These are phyloP conservation scores for Poliocrania exsul DNA, from an alignment of 2,797 vertebrate species.

Conservation along the genomic window DNA sequence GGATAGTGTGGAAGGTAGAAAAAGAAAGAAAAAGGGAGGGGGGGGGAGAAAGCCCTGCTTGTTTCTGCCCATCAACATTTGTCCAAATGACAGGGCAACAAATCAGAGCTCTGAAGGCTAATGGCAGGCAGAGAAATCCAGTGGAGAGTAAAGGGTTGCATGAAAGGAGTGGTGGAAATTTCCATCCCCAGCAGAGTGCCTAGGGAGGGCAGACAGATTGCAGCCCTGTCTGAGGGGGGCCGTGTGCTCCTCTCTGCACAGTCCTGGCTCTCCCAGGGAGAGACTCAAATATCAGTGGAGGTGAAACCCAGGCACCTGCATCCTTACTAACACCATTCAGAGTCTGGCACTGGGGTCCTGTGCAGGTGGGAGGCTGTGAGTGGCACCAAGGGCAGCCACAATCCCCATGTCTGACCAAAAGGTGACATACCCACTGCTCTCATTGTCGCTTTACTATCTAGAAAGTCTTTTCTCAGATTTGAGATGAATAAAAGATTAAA, in stretches of 20 bases:
- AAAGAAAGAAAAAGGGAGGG: background rate
- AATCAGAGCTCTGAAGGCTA: constrained; percentile 66
- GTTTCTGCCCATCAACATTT: constrained; percentile 70
- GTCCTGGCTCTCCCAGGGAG: background rate
- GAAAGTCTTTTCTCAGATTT: background rate
- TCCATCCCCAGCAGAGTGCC: background rate
- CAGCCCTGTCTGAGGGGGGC: background rate
- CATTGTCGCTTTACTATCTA: rapidly evolving
- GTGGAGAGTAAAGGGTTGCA: constrained; percentile 14
- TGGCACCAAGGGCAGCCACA: background rate
- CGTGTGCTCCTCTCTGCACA: background rate
- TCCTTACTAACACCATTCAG: rapidly evolving
- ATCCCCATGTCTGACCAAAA: rapidly evolving
- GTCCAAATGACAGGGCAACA: constrained; percentile 74
- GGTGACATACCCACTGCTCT: background rate
- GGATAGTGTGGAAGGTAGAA: background rate
- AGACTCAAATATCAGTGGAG: rapidly evolving
- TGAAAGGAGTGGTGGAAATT: constrained; percentile 1
- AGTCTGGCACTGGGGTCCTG: rapidly evolving
- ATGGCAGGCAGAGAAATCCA: constrained; percentile 64
- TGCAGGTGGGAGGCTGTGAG: rapidly evolving
- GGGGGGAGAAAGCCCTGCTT: background rate
- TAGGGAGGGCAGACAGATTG: background rate
- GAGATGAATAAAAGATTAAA: constrained; percentile 13
- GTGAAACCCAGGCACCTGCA: rapidly evolving